These are phyloP conservation scores for Drosophila sordidapex DNA, from an alignment of 2,888 invertebrate species.

Conservation along the genomic window DNA sequence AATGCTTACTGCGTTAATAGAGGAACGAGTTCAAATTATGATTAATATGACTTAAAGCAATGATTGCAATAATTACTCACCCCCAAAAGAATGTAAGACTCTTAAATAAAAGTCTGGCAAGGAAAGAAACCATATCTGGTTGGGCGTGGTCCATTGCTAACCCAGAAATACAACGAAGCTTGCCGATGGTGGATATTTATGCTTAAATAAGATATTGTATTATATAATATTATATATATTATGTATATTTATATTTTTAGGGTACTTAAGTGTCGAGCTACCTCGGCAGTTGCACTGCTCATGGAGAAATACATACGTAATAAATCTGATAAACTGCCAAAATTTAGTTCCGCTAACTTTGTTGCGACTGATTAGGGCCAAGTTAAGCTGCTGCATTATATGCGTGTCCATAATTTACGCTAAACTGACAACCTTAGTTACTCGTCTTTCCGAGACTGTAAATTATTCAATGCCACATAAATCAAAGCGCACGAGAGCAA, in stretches of 20 bases:
- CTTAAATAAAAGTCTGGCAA: not conserved
- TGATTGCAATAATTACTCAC: not conserved
- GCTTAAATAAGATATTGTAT: not conserved
- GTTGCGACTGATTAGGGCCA: conserved; percentile 19
- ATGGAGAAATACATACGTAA: not conserved
- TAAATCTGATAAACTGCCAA: conserved; percentile 21
- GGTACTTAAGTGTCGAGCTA: not conserved
- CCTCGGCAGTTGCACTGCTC: not conserved
- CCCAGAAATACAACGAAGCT: not conserved
- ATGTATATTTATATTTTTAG: not conserved
- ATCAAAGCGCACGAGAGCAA: conserved; percentile 56
- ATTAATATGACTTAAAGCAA: not conserved
- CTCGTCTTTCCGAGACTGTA: conserved; percentile 41
- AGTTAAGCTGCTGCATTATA: conserved; percentile 25
- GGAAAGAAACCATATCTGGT: not conserved
- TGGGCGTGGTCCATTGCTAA: not conserved
- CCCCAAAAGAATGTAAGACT: not conserved
- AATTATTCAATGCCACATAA: conserved; percentile 73
- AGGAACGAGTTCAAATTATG: not conserved
- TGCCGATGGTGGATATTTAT: not conserved
- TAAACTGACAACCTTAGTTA: conserved; percentile 34
- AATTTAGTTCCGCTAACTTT: conserved; percentile 7
- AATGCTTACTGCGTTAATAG: conserved; percentile 1
- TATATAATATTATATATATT: no score
- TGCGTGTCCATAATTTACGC: conserved; percentile 39